phyloP scores from a whole-genome alignment of 2,888 invertebrate species.

The Ophion ellenae region DNA sequence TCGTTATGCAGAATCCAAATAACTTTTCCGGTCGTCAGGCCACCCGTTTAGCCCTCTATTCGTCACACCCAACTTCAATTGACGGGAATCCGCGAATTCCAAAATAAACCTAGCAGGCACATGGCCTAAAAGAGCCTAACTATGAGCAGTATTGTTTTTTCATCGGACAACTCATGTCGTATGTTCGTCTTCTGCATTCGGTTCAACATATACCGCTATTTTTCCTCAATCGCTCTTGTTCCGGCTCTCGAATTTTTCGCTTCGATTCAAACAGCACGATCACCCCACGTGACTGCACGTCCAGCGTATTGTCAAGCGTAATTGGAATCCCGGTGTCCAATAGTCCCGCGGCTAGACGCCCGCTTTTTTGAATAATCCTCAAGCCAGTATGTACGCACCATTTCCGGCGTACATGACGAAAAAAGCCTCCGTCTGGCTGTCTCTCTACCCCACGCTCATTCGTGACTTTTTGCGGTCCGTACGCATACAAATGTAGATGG shows the following conservation, averaged over 20 bases:
- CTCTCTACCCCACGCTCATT: not conserved
- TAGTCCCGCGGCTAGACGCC: conserved; percentile 55
- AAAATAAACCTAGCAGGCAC: too few relatives aligned
- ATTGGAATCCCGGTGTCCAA: conserved; percentile 73
- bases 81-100: too few relatives aligned
- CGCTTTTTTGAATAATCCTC: conserved; percentile 41
- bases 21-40: too few relatives aligned
- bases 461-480: not conserved
- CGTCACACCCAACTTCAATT: too few relatives aligned
- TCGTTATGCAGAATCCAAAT: too few relatives aligned
- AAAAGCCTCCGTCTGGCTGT: conserved; percentile 17
- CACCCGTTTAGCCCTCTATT: too few relatives aligned
- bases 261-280: conserved; percentile 45
- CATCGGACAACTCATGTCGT: too few relatives aligned
- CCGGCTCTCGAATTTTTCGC: conserved; percentile 49
- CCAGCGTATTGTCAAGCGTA: conserved; percentile 72
- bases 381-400: conserved; percentile 39
- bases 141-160: too few relatives aligned
- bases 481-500: not conserved
- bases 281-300: conserved; percentile 14
- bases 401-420: conserved; percentile 45
- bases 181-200: conserved; percentile 15
- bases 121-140: too few relatives aligned
- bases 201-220: conserved; percentile 22
- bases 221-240: conserved; percentile 48